Evolutionary conservation across 2,888 invertebrate species (phyloP).

Genomic region (Tenthredo distinguenda): DNA sequence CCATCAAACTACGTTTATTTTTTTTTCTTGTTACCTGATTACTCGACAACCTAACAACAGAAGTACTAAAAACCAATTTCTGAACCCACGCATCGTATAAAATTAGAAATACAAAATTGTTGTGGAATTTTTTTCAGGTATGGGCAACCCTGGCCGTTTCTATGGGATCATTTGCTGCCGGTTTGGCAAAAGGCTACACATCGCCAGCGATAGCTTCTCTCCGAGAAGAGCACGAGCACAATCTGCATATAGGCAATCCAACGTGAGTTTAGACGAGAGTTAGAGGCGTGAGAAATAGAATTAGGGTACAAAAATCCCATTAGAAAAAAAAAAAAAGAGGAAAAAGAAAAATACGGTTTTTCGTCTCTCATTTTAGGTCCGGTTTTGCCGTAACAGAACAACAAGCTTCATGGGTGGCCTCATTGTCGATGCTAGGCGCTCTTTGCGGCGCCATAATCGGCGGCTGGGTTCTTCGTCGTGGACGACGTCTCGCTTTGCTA

Average conservation of each 20-base stretch:
- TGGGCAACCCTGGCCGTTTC: slow-evolving; percentile 89
- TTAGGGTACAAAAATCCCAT: not conserved
- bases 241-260: slow-evolving; percentile 73
- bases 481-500: slow-evolving; percentile 85
- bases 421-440: slow-evolving; percentile 89
- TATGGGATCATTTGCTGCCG: slow-evolving; percentile 89
- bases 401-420: slow-evolving; percentile 91
- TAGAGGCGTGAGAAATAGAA: not conserved
- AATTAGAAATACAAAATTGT: not conserved
- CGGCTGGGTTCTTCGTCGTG: slow-evolving; percentile 88
- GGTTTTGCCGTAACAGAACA: slow-evolving; percentile 85
- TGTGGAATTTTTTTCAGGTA: slow-evolving; percentile 80
- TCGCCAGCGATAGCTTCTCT: slow-evolving; percentile 90
- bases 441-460: slow-evolving; percentile 89
- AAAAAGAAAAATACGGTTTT: slow-evolving; percentile 49
- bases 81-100: not conserved
- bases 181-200: slow-evolving; percentile 90
- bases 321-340: not conserved
- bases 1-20: not conserved
- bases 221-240: slow-evolving; percentile 81
- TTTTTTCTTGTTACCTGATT: not conserved
- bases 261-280: slow-evolving; percentile 66
- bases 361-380: slow-evolving; percentile 64
- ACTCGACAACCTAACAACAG: not conserved
- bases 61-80: not conserved